A percentile compares a stretch with the other conserved stretches of the same genome.
phyloP scores from a whole-genome alignment of 2,888 invertebrate species.

The Sturmia bella region DNA sequence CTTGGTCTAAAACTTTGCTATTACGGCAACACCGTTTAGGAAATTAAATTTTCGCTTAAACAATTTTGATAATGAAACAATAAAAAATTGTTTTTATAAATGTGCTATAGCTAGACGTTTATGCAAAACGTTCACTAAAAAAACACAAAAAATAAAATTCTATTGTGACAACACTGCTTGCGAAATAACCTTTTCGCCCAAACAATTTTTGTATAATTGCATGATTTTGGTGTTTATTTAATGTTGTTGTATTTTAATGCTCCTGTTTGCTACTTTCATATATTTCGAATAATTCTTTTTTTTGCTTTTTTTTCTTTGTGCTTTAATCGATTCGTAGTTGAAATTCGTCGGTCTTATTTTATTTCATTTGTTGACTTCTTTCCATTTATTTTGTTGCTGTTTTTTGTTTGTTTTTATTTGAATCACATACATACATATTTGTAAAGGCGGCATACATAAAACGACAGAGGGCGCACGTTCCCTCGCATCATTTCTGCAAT shows the following conservation, averaged over 20 bases:
- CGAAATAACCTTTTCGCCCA: background rate
- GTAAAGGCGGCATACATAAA: constrained; percentile 70
- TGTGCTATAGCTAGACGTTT: no score
- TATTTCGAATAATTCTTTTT: constrained; percentile 33
- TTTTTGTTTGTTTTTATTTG: constrained; percentile 29
- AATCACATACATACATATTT: constrained; percentile 40
- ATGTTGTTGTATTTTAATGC: constrained; percentile 55
- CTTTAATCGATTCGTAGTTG: constrained; percentile 48
- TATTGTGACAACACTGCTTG: background rate
- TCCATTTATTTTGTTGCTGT: background rate
- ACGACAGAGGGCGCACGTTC: constrained; percentile 72
- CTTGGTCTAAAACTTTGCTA: no score
- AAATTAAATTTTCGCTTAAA: no score
- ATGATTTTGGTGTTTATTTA: constrained; percentile 52
- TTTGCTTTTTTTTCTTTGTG: constrained; percentile 26
- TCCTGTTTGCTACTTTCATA: constrained; percentile 57
- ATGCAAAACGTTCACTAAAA: no score
- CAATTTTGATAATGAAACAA: no score
- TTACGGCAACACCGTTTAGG: no score
- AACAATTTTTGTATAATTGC: constrained; percentile 48
- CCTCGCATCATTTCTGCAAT: constrained; percentile 72
- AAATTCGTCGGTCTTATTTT: constrained; percentile 59
- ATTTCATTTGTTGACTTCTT: constrained; percentile 59
- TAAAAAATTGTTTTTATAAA: no score
- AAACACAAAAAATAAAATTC: background rate